Evolutionary conservation across 1,140 invertebrate genomes (phyloP), one percentile per base, ranked within the genome.

Genomic region (Tetragnatha versicolor): DNA sequence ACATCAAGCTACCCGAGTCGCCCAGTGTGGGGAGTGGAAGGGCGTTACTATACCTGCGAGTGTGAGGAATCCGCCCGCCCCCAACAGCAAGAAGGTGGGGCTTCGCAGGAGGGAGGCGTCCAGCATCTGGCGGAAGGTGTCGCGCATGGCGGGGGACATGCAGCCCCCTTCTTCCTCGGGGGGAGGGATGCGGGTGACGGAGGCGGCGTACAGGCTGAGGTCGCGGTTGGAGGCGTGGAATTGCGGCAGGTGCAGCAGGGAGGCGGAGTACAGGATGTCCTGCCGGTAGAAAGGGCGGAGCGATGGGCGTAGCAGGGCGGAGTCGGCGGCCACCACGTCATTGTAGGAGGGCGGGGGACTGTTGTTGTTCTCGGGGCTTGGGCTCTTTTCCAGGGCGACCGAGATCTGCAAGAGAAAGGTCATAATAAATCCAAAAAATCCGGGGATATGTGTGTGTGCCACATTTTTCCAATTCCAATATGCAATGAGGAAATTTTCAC

Each of bases 1-100:
- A n/a, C n/a, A n/a, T n/a, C n/a, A n/a, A n/a, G n/a, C n/a, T n/a
- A n/a, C n/a, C n/a, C n/a, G n/a, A n/a, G n/a, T n/a, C n/a, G n/a
- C n/a, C n/a, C n/a, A n/a, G n/a, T n/a, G n/a, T n/a, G n/a, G n/a
- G n/a, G n/a, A n/a, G n/a, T n/a, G n/a, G n/a, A n/a, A n/a, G n/a
- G n/a, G n/a, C n/a, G n/a, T n/a, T n/a, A n/a, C n/a, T n/a, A n/a
- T n/a, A n/a, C n/a, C n/a, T 88, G 96, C 91, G 91, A 98, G 93
- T 0, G 95, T 97, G 29, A 98, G 89, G 80, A 94, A 93, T n/a
- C 96, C 95, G 77, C 94, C 93, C 27, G 95, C 82, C 6, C 93
- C 91, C 12, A 98, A 87, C 27, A 98, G 88, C 29, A 96, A 85
- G 85, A 99, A 99, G 0, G 94, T 92, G 0, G 93, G 93, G 66